Base-by-base conservation (phyloP, 2,888 invertebrate genomes). In the Mesorhabditis sp. region DNA sequence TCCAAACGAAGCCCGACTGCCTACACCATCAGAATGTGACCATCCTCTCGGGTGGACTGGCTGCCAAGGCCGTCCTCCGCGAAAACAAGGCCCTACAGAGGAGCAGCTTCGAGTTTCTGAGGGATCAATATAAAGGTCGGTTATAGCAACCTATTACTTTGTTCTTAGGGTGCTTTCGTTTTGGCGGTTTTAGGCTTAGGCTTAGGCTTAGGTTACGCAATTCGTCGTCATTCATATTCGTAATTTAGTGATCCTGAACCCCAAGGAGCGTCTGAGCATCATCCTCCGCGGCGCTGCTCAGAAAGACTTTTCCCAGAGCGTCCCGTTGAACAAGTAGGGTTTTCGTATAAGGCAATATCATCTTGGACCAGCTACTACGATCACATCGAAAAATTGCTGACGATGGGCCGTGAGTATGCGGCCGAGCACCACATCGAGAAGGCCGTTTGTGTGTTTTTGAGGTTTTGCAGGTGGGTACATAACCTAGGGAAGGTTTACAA, bases 371-470 rank as follows among this genome's bases (percentile, higher is more conserved):
- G 58, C 2, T 50, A 50, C n/a, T 50, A 50, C 58, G 10, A 13
- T 50, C 58, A 50, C 58, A 50, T 50, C 58, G 7, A 50, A 10
- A 50, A 50, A n/a, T n/a, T 50, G 7, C n/a, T 50, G 10, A 50
- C 7, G 7, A 50, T 50, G 58, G 58, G 58, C 58, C 7, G 7
- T 10, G 58, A 50, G 58, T 50, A 50, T 2, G 7, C 58, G 58
- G 58, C 58, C 58, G 58, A 50, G 58, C 7, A 50, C n/a, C 7
- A 50, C 58, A n/a, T 50, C 58, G 58, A 50, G 58, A 50, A 50
- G n/a, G 58, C 58, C 58, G 58, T 50, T 10, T 50, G 58, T n/a
- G 7, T 10, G 7, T 50, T 50, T 50, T 50, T 50, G 58, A 50
- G 58, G n/a, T 50, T 50, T 50, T 10, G 10, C 58, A 50, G 58